Evolutionary conservation across 2,888 invertebrate species (phyloP).

Genomic region (Rhimphoctona megacephalus): DNA sequence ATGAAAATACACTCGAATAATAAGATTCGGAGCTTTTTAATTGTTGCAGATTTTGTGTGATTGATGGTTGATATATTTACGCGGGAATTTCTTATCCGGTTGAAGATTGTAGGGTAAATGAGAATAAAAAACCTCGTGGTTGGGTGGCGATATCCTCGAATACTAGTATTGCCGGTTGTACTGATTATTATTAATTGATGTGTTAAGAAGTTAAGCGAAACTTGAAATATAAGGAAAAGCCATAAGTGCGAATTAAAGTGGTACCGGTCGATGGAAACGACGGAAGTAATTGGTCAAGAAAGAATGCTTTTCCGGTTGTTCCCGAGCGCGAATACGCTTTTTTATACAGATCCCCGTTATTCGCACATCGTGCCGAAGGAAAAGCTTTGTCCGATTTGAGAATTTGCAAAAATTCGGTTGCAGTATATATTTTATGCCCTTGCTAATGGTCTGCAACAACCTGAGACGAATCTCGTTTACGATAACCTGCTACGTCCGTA

Average conservation of each 20-base stretch:
- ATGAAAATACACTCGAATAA: background rate
- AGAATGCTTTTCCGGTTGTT: background rate
- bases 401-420: background rate
- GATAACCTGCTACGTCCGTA: slow-evolving; percentile 22
- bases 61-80: background rate
- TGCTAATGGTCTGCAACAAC: slow-evolving; percentile 7
- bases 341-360: background rate
- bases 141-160: background rate
- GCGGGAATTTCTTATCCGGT: background rate
- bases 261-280: background rate
- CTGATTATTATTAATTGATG: background rate
- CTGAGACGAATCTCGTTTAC: slow-evolving; percentile 11
- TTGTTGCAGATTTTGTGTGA: background rate
- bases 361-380: background rate
- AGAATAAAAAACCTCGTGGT: background rate
- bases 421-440: background rate
- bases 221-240: background rate
- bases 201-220: no score
- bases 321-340: background rate
- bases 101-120: background rate
- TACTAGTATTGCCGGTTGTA: background rate
- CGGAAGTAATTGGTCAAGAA: background rate
- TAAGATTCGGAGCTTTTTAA: background rate
- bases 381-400: background rate
- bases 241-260: background rate